These are phyloP conservation scores for Epinotia demarniana DNA, from an alignment of 2,888 invertebrate species.

Conservation along the genomic window DNA sequence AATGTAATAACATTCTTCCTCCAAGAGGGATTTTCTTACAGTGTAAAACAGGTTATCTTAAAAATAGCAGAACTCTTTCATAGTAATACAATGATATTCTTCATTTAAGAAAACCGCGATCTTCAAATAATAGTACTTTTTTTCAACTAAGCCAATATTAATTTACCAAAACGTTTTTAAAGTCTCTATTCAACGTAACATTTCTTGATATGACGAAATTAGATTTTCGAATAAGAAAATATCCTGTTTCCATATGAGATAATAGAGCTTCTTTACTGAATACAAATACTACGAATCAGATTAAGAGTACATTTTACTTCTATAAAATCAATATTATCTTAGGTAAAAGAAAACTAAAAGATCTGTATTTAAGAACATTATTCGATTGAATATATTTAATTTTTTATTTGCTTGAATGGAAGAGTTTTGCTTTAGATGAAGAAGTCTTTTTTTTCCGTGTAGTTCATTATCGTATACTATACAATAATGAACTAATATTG, in stretches of 20 bases:
- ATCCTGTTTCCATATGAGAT: not conserved
- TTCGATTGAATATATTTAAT: slow-evolving; percentile 1
- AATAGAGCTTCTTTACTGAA: too few relatives aligned
- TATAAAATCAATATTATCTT: not conserved
- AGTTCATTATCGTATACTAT: too few relatives aligned
- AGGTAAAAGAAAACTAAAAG: not conserved
- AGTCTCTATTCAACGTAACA: not conserved
- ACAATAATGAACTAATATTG: too few relatives aligned
- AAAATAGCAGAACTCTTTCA: too few relatives aligned
- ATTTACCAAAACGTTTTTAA: not conserved
- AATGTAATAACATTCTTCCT: too few relatives aligned
- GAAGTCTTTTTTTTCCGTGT: slow-evolving; percentile 4
- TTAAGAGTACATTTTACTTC: slow-evolving; percentile 7
- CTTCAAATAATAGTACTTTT: not conserved
- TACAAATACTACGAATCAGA: too few relatives aligned
- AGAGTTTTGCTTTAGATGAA: slow-evolving; percentile 6
- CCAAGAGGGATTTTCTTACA: too few relatives aligned
- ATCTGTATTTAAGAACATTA: not conserved
- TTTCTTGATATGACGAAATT: slow-evolving; percentile 4
- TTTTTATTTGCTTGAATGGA: slow-evolving; percentile 4
- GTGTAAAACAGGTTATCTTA: too few relatives aligned
- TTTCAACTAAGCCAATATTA: not conserved
- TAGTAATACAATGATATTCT: not conserved
- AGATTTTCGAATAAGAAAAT: not conserved
- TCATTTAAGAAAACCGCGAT: slow-evolving; percentile 7